Evolutionary conservation across 1,140 invertebrate species (phyloP), one percentile per base, ranked within the genome.

Genomic region (Triops cancriformis): DNA sequence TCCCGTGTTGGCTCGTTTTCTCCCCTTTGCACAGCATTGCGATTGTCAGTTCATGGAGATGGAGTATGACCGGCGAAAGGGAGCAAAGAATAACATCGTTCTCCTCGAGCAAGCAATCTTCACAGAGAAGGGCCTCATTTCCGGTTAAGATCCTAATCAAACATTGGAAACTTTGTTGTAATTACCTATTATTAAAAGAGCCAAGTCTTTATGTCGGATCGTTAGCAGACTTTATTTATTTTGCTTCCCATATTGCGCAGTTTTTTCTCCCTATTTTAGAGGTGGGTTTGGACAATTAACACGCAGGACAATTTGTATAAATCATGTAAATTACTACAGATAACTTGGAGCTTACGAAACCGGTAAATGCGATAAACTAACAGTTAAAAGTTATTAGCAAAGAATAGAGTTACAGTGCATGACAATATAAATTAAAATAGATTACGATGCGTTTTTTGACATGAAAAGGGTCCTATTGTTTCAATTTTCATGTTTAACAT

Each of bases 61-160:
- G 51, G 51, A 64, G 51, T 64, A 64, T n/a, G 14, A 23, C n/a
- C 2, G 51, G 23, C 10, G 51, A 64, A 64, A 23, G 51, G 18
- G 9, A 64, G 51, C 23, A 64, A 64, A 64, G 51, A 23, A 64
- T 14, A 64, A 64, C 51, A 64, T 64, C 51, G 51, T 64, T 64
- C 51, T 64, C 51, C 51, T n/a, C 51, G 51, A 64, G 14, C 23
- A 64, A 64, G 51, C 51, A 64, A 64, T 64, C 51, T 64, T 64
- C 51, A 64, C 51, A 64, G 14, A 64, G 51, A 64, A 64, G 51
- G 51, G 51, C 23, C 51, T 64, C 51, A 64, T 64, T 23, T 64
- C 51, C 51, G 51, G 9, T 23, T 6, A 23, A 64, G 51, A 64
- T 64, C 51, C 51, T 64, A 64, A 64, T 23, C 51, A 64, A 64